Evolutionary conservation across 2,113 vertebrate genomes (phyloP).

Genomic region (Dasypus novemcinctus): DNA sequence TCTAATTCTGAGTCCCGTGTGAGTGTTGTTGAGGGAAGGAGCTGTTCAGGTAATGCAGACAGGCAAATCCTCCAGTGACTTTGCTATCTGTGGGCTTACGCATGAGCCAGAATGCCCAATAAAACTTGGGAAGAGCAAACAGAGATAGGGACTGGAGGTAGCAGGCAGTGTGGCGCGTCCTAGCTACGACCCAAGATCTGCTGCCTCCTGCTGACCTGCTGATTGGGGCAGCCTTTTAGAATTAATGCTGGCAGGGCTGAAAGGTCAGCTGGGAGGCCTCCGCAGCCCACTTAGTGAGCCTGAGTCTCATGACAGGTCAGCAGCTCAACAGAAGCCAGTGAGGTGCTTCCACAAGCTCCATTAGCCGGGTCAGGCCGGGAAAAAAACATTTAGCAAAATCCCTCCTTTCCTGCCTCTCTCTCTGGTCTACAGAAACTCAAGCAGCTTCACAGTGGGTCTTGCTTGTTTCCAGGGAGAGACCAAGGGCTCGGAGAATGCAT

Average conservation of each 20-base stretch:
- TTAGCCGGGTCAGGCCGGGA: background rate
- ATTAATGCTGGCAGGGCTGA: background rate
- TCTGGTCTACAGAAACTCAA: background rate
- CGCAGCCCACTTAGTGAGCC: accelerated
- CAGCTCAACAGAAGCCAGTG: background rate
- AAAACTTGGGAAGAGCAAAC: background rate
- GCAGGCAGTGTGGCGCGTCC: background rate
- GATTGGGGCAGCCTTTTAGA: background rate
- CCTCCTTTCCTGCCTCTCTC: background rate
- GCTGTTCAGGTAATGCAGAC: background rate
- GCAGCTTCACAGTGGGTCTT: background rate
- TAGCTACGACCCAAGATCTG: background rate
- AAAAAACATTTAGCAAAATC: background rate
- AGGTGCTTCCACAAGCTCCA: background rate
- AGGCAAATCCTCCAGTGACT: background rate
- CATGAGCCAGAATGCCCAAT: accelerated
- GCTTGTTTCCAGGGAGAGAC: background rate
- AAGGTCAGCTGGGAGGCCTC: background rate
- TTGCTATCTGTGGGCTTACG: background rate
- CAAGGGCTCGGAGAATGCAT: background rate
- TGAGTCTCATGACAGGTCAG: background rate
- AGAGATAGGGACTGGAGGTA: background rate
- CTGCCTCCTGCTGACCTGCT: background rate
- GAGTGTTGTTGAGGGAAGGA: background rate
- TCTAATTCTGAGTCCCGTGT: background rate